Evolutionary conservation across 2,888 invertebrate species (phyloP).

Genomic region (Laothoe populi): DNA sequence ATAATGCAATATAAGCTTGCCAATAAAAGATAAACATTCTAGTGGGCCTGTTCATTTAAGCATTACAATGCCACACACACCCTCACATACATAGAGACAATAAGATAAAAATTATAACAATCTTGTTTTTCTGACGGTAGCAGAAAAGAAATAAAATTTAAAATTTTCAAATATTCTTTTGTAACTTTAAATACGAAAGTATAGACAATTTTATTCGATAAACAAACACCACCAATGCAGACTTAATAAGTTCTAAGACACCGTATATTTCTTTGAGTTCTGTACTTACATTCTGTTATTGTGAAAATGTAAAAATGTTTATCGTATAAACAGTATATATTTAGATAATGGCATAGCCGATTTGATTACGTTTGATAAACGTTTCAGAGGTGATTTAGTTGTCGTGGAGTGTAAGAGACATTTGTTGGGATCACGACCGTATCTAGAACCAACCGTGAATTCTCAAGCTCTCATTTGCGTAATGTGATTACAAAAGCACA

Average conservation of each 20-base stretch:
- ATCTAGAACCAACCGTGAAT: conserved; percentile 76
- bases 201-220: neutral
- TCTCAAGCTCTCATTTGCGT: conserved; percentile 80
- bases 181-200: neutral
- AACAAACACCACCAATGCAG: neutral
- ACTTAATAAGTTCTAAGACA: no score
- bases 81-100: no score
- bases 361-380: conserved; percentile 51
- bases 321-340: neutral
- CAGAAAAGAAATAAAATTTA: no score
- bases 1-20: no score
- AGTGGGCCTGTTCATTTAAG: no score
- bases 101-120: no score
- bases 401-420: conserved; percentile 69
- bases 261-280: no score
- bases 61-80: no score
- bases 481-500: conserved; percentile 84
- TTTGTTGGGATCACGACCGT: conserved; percentile 78
- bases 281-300: no score
- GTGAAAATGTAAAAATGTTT: neutral
- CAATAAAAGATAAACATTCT: no score
- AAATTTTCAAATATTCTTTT: no score
- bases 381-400: conserved; percentile 60
- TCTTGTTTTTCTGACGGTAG: no score
- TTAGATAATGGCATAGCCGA: conserved; percentile 8